Percentiles rank a stretch among this genome's conserved stretches.
Conservation (phyloP, 2,888 invertebrate genomes). For the Amphipyra berbera region DNA sequence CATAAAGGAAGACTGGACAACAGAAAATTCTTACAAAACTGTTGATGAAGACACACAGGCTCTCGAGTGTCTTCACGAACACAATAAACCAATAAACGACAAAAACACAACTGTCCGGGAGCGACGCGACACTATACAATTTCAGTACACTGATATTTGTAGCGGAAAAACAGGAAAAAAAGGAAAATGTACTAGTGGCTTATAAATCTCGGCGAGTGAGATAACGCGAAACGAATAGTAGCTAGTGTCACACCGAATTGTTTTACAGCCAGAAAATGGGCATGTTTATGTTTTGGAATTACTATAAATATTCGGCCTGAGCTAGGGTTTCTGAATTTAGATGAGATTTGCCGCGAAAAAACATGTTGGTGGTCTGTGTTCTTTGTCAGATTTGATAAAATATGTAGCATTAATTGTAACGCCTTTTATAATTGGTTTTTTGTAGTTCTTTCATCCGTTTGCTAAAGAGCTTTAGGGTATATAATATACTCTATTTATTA, state of each 20-base stretch:
- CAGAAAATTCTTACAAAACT: not conserved
- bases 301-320: slow-evolving; percentile 39
- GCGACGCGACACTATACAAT: slow-evolving; percentile 10
- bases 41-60: slow-evolving; percentile 4
- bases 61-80: slow-evolving; percentile 2
- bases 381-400: not conserved
- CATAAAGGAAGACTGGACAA: no score
- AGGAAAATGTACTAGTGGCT: slow-evolving; percentile 30
- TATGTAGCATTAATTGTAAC: no score
- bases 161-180: slow-evolving; percentile 28
- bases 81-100: slow-evolving; percentile 19
- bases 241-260: slow-evolving; percentile 51
- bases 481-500: no score
- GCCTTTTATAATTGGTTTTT: no score
- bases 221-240: slow-evolving; percentile 57
- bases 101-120: slow-evolving; percentile 26
- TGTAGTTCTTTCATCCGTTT: no score
- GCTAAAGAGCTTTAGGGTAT: no score
- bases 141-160: slow-evolving; percentile 18
- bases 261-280: slow-evolving; percentile 54
- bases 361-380: slow-evolving; percentile 4
- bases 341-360: slow-evolving; percentile 18
- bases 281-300: slow-evolving; percentile 49
- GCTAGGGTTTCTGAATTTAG: slow-evolving; percentile 18
- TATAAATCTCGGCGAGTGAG: slow-evolving; percentile 56